A percentile compares a stretch with the other conserved stretches of the same genome.
phyloP scores from a whole-genome alignment of 2,888 invertebrate genomes.

The Cryptophagus acutangulus region DNA sequence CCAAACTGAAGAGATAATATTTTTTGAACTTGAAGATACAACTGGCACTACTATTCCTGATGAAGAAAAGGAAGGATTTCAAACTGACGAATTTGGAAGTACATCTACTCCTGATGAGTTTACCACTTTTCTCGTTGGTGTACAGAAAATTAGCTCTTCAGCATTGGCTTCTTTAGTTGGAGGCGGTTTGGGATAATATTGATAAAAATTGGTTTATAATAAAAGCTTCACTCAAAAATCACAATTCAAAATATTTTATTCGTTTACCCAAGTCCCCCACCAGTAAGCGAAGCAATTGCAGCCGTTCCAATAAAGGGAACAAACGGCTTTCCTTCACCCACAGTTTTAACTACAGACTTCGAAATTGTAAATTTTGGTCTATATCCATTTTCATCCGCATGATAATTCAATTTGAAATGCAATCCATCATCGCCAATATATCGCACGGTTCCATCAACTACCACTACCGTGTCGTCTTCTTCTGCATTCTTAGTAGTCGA shows the following conservation, averaged over 20 bases:
- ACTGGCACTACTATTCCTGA: no score
- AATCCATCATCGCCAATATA: slow-evolving; percentile 2
- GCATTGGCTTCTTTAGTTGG: slow-evolving; percentile 11
- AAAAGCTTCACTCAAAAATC: no score
- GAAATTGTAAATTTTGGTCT: slow-evolving; percentile 2
- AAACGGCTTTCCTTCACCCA: neutral
- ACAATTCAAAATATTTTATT: neutral
- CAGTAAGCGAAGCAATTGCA: slow-evolving; percentile 6
- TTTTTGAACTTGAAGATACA: no score
- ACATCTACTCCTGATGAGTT: no score
- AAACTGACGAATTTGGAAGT: no score
- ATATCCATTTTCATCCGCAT: slow-evolving; percentile 3
- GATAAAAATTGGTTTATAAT: no score
- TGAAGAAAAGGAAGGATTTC: no score
- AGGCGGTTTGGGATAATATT: slow-evolving; percentile 11
- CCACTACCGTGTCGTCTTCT: neutral
- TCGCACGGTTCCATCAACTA: slow-evolving; percentile 1
- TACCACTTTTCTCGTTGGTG: no score
- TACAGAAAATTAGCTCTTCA: no score
- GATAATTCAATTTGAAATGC: neutral
- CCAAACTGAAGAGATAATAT: no score
- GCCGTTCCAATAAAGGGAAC: slow-evolving; percentile 3
- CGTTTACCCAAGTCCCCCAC: slow-evolving; percentile 8
- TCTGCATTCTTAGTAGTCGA: no score
- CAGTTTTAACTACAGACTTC: neutral